Percentiles rank a stretch among this genome's conserved stretches.
These are phyloP conservation scores for Nylanderia fulva DNA, from an alignment of 1,140 invertebrate genomes.

Conservation along the genomic window DNA sequence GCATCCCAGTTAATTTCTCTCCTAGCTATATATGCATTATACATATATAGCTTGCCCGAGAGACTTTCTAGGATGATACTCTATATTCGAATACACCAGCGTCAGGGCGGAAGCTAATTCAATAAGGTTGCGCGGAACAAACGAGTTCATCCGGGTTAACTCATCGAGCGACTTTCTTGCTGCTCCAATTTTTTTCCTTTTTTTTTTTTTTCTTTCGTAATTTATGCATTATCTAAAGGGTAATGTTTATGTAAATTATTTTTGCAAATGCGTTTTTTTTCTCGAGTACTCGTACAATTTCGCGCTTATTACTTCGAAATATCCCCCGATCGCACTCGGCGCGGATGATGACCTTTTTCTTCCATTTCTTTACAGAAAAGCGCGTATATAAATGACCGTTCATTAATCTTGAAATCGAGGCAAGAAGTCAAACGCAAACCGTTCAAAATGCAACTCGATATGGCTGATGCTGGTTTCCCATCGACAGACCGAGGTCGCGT, in stretches of 20 bases:
- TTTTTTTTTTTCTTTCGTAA: neutral
- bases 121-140: slow-evolving; percentile 20
- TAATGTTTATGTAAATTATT: neutral
- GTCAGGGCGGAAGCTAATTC: slow-evolving; percentile 19
- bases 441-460: slow-evolving; percentile 56
- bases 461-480: slow-evolving; percentile 41
- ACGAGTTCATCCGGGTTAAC: slow-evolving; percentile 11
- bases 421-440: slow-evolving; percentile 50
- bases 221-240: neutral
- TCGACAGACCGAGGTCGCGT: slow-evolving; percentile 37
- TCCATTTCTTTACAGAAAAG: neutral
- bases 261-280: neutral
- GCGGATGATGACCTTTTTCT: neutral
- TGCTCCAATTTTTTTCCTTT: neutral
- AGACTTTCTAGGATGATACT: slow-evolving; percentile 19
- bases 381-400: neutral
- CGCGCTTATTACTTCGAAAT: neutral
- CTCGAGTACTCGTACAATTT: neutral
- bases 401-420: slow-evolving; percentile 37
- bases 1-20: slow-evolving; percentile 46
- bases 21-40: slow-evolving; percentile 10
- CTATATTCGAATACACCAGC: neutral
- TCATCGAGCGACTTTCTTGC: slow-evolving; percentile 15
- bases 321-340: neutral
- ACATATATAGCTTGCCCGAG: slow-evolving; percentile 4